These are phyloP conservation scores for Falco biarmicus DNA, from an alignment of 2,797 vertebrate species.

Conservation along the genomic window DNA sequence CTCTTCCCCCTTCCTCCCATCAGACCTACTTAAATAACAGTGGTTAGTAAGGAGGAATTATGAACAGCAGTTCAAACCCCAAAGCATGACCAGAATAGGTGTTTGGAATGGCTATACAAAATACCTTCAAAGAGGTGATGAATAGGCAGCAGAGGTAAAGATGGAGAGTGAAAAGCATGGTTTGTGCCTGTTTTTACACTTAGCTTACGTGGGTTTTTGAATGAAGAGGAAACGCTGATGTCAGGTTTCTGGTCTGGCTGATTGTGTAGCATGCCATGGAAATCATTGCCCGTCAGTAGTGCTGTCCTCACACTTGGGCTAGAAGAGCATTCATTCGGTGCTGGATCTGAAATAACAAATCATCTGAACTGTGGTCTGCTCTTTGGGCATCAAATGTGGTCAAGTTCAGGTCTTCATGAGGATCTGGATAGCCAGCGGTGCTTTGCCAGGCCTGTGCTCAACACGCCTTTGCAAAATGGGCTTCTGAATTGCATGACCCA, in stretches of 20 bases:
- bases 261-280: neutral
- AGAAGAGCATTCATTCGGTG: neutral
- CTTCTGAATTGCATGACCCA: neutral
- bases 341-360: neutral
- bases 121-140: neutral
- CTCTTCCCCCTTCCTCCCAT: neutral
- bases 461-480: neutral
- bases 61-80: neutral
- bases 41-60: neutral
- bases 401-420: neutral
- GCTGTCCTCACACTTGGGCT: neutral
- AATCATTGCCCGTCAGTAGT: neutral
- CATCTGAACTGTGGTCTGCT: neutral
- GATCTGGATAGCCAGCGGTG: accelerated
- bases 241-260: neutral
- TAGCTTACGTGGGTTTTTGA: neutral
- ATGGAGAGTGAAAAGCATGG: neutral
- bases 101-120: neutral
- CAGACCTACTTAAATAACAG: neutral
- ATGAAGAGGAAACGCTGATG: neutral
- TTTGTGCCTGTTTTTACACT: neutral
- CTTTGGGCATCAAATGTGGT: neutral
- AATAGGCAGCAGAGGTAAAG: neutral
- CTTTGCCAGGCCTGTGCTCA: neutral
- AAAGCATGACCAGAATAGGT: neutral